Conservation (phyloP, 2,797 vertebrate genomes). For the Scolopax rusticola region DNA sequence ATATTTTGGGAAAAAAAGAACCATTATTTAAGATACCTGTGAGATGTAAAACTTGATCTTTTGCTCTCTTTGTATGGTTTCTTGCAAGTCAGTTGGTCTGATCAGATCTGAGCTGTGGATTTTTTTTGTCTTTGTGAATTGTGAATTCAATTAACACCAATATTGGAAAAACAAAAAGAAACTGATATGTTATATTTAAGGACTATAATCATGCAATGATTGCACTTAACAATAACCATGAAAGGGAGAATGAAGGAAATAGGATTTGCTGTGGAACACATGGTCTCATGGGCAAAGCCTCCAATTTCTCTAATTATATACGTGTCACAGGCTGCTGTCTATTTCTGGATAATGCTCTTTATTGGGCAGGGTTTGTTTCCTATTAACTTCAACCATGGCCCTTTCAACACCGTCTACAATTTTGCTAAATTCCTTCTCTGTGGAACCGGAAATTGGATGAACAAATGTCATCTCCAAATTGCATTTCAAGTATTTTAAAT, state of each 20-base stretch:
- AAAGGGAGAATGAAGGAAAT: conserved; percentile 31
- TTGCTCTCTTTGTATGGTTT: not conserved
- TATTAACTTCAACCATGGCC: not conserved
- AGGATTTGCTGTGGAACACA: conserved; percentile 31
- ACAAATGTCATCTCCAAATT: conserved; percentile 23
- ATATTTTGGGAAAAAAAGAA: not conserved
- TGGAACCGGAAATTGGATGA: conserved; percentile 1
- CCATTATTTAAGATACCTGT: not conserved
- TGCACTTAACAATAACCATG: not conserved
- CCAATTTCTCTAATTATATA: conserved; percentile 39
- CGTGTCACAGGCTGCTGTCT: conserved; percentile 4
- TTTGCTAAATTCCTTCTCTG: conserved; percentile 29
- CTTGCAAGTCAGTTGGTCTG: not conserved
- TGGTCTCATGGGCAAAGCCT: conserved; percentile 29
- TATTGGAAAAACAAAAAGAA: not conserved
- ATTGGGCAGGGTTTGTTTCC: conserved; percentile 12
- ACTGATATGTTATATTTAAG: not conserved
- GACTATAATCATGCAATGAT: not conserved
- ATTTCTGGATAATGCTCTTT: conserved; percentile 27
- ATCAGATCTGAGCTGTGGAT: not conserved
- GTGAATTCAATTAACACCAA: not conserved
- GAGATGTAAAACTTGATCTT: not conserved
- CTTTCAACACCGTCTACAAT: not conserved
- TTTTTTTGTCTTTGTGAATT: not conserved
- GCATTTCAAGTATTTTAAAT: conserved; percentile 46